Conservation (phyloP, 2,797 vertebrate genomes). For the Galaxias olidus region DNA sequence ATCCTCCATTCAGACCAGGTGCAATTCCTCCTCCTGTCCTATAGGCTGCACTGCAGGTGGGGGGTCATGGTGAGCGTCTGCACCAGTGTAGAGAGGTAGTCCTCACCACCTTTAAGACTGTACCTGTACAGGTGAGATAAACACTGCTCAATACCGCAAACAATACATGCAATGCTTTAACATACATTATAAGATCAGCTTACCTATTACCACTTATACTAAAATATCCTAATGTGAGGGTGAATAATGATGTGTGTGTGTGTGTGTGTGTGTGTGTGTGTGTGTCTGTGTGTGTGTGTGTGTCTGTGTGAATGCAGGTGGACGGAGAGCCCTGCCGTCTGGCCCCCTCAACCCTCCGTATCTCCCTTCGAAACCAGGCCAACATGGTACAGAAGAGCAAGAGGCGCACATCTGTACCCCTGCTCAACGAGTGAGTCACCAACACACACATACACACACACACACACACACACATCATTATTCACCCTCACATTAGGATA, state of each 20-base stretch:
- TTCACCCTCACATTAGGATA: too few relatives aligned
- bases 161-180: too few relatives aligned
- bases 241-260: conserved; percentile 2
- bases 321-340: conserved; percentile 94
- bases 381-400: conserved; percentile 99
- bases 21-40: conserved; percentile 21
- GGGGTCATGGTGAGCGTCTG: conserved; percentile 92
- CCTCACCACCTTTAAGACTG: conserved; percentile 92
- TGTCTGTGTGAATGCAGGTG: conserved; percentile 76
- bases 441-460: background rate
- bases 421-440: conserved; percentile 92
- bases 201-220: too few relatives aligned
- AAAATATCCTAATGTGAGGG: too few relatives aligned
- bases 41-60: conserved; percentile 95
- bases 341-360: conserved; percentile 91
- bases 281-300: conserved; percentile 6
- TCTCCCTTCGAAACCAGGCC: conserved; percentile 95
- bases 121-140: conserved; percentile 90
- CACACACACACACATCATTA: background rate
- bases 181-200: background rate
- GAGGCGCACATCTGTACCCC: conserved; percentile 92
- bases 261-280: background rate
- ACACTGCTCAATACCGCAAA: background rate
- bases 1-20: background rate
- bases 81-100: conserved; percentile 97